phyloP scores from a whole-genome alignment of 2,113 vertebrate genomes.

The Aphyosemion australe region DNA sequence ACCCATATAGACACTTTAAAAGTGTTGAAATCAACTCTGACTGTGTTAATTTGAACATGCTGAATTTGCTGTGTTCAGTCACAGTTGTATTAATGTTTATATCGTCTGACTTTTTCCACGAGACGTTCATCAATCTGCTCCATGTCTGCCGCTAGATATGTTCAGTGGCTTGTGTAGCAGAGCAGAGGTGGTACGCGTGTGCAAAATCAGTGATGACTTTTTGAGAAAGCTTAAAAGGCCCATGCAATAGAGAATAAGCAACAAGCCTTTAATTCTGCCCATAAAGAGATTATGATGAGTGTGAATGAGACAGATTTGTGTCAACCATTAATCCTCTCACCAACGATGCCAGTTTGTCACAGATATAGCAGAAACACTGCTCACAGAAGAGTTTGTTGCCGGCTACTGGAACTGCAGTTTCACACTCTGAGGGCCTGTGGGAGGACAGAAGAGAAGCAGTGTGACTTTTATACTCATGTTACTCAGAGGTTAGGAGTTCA shows the following conservation, averaged over 20 bases:
- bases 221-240: background rate
- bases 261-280: background rate
- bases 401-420: constrained; percentile 51
- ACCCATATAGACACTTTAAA: no score
- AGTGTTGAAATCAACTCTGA: no score
- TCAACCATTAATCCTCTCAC: constrained; percentile 54
- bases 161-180: background rate
- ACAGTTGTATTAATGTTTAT: no score
- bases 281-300: background rate
- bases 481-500: no score
- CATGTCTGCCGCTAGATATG: no score
- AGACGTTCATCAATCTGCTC: no score
- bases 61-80: no score
- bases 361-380: constrained; percentile 89
- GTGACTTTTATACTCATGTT: background rate
- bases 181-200: background rate
- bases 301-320: background rate
- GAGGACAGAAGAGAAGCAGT: background rate
- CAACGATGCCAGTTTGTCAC: constrained; percentile 81
- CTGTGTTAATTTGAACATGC: no score
- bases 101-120: no score
- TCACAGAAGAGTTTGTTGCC: constrained; percentile 77
- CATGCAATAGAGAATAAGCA: background rate
- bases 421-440: constrained; percentile 74
- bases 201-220: background rate